These are phyloP conservation scores for Bibio marci DNA, from an alignment of 2,888 invertebrate genomes.

Conservation along the genomic window DNA sequence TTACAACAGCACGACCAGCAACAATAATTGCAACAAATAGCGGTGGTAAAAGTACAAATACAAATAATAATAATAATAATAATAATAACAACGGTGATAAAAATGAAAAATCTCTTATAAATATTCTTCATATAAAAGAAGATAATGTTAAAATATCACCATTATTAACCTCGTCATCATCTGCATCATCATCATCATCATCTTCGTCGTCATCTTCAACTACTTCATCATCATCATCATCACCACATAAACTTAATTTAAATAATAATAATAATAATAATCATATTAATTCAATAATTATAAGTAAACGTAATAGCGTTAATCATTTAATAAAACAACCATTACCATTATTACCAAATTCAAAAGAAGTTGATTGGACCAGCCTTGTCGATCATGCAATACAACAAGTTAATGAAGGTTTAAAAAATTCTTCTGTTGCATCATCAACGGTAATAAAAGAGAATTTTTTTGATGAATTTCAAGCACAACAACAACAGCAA, in stretches of 20 bases:
- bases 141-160: conserved; percentile 32
- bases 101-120: conserved; percentile 7
- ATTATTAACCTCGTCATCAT: too few relatives aligned
- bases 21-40: conserved; percentile 46
- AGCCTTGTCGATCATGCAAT: conserved; percentile 43
- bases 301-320: conserved; percentile 6
- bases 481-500: conserved; percentile 5
- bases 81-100: not conserved
- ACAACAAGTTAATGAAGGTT: conserved; percentile 7
- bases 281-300: conserved; percentile 10
- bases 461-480: not conserved
- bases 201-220: not conserved
- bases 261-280: conserved; percentile 2
- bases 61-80: too few relatives aligned
- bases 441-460: not conserved
- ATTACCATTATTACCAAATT: conserved; percentile 42
- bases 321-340: conserved; percentile 22
- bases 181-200: too few relatives aligned
- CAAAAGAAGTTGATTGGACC: conserved; percentile 61
- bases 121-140: conserved; percentile 13
- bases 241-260: conserved; percentile 5
- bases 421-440: not conserved
- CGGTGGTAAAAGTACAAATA: not conserved
- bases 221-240: conserved; percentile 3
- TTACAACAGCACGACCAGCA: conserved; percentile 45